Evolutionary conservation across 1,140 invertebrate species (phyloP), one percentile per base, ranked within the genome.

Genomic region (Drosophila ironensis): DNA sequence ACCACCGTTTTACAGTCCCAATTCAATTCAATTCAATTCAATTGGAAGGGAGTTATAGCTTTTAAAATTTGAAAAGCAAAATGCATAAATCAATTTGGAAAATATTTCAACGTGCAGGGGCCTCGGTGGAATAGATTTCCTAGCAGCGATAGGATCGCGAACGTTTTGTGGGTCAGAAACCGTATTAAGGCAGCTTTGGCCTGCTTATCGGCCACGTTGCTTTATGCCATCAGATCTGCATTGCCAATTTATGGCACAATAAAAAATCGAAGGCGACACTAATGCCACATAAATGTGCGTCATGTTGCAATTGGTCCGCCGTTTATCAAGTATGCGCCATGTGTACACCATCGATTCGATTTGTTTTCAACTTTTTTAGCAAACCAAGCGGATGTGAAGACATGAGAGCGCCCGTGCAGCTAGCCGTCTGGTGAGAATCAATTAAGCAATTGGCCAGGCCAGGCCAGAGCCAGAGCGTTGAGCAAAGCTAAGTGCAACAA

Each of bases 251-350:
- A 76, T 64, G 66, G 66, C 59, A 71, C 59, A 76, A 76, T 76
- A 67, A 72, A 77, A 70, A 54, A 70, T 60, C 37, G 46, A 30
- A 70, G 56, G 38, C 73, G 67, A 77, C 73, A 77, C 48, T 77
- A 77, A 77, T 77, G 73, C 72, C 73, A 46, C 73, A 76, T 72
- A 72, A 76, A 77, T 76, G 73, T 75, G 67, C 67, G 40, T 76
- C 67, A 71, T 77, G 73, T 77, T 72, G 73, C 73, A 77, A 77
- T 77, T 59, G 67, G 28, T 30, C 33, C 41, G 42, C 59, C 22
- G 59, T 54, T 60, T 60, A 77, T 77, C 75, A 77, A 77, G 73
- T 68, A 77, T 72, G 59, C 73, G 53, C 73, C 68, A 68, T 77
- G 73, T 77, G 73, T 72, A 45, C 73, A n/a, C 59, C 57, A 67